Conservation (phyloP, 2,888 invertebrate genomes). For the Anorthoa munda region DNA sequence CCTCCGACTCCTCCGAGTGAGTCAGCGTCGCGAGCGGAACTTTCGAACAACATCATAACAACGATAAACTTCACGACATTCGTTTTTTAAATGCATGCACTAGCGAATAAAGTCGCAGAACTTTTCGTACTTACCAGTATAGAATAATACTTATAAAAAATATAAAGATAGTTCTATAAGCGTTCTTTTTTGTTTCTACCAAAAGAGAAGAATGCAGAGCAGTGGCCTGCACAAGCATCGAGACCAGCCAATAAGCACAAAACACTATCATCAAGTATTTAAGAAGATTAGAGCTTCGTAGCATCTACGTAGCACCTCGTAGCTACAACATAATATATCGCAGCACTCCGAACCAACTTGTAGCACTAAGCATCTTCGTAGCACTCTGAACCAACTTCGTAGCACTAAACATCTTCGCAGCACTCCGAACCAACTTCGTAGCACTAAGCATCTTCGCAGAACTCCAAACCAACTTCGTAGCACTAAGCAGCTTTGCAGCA, state of each 20-base stretch:
- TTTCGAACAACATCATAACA: background rate
- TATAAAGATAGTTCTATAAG: background rate
- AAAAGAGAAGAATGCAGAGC: background rate
- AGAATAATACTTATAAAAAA: background rate
- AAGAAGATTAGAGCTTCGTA: background rate
- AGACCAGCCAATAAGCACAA: background rate
- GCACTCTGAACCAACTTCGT: background rate
- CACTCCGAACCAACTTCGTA: no score
- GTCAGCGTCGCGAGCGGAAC: background rate
- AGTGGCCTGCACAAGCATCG: background rate
- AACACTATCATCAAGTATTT: background rate
- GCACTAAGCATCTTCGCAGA: no score
- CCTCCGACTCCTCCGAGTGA: no score
- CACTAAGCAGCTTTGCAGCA: background rate
- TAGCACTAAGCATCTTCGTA: background rate
- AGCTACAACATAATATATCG: background rate
- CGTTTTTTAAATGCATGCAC: background rate
- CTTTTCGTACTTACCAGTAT: background rate
- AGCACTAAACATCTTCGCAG: background rate
- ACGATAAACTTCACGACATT: background rate
- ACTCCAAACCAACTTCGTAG: background rate
- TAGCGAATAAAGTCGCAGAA: slow-evolving; percentile 2
- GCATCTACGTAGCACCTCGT: background rate
- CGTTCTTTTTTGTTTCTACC: background rate
- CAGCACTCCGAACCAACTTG: background rate